Evolutionary conservation across 1,140 invertebrate genomes (phyloP).

Genomic region (Oncopodura yosiiana): DNA sequence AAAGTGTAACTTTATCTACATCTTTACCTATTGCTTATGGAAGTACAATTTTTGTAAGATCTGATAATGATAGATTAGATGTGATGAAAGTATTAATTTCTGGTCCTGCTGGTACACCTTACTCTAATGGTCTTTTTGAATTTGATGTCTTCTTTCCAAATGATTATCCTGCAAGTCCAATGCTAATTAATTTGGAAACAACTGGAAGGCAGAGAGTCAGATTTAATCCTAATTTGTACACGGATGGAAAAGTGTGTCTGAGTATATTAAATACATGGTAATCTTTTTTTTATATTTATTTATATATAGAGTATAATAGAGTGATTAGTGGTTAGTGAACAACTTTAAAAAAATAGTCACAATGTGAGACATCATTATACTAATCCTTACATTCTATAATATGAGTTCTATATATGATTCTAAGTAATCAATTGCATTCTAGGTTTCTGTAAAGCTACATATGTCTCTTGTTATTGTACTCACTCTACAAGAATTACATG

Average conservation of each 20-base stretch:
- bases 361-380: no score
- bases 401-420: no score
- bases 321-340: no score
- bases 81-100: constrained; percentile 94
- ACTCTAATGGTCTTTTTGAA: constrained; percentile 78
- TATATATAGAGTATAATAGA: no score
- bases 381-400: no score
- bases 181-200: constrained; percentile 78
- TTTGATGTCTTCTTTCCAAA: constrained; percentile 85
- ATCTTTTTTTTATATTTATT: no score
- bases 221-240: constrained; percentile 96
- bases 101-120: constrained; percentile 77
- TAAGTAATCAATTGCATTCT: no score
- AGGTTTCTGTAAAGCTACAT: no score
- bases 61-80: constrained; percentile 84
- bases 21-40: constrained; percentile 85
- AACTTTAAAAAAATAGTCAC: no score
- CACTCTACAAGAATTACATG: no score
- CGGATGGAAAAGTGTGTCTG: constrained; percentile 93
- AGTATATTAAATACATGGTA: constrained; percentile 95
- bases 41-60: constrained; percentile 90
- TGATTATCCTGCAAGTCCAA: constrained; percentile 64
- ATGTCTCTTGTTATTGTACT: no score
- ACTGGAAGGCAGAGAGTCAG: constrained; percentile 85
- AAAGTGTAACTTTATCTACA: constrained; percentile 88